Base-by-base conservation (phyloP, 2,113 vertebrate genomes). In the Emydura subglobosa region DNA sequence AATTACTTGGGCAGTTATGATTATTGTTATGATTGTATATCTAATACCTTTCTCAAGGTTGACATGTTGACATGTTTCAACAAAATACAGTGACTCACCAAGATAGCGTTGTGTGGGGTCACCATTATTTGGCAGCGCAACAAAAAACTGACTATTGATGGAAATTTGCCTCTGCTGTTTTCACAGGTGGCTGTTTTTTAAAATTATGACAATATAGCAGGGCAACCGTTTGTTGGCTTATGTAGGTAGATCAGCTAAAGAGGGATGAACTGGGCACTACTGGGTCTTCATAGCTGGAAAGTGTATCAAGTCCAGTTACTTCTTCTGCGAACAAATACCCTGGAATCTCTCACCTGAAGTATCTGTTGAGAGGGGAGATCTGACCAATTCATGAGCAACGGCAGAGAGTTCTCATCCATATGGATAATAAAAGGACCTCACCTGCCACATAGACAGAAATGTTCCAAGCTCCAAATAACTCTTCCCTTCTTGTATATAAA, bases 1-100 rank as follows among this genome's bases (percentile, higher is more conserved):
- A 85, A 79, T 90, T 85, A 83, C 29, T 65, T 83, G 87, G 86
- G 68, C 88, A 92, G n/a, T 39, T 47, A 79, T 59, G 29, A 79
- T 51, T 83, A 21, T 65, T 42, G n/a, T 39, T 47, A 79, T 59
- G 29, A 79, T 51, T 83, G 27, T 65, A 50, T 86, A 17, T 47
- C 5, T 17, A 96, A 91, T 94, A 91, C 87, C 80, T 86, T 88
- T 90, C 8, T 72, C 89, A 96, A 97, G 87, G 91, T 96, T 97
- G 96, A 97, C 96, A 96, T 47, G 95, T 90, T 98, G 97, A 97
- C 94, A 93, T 97, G 91, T 97, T 97, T 97, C 97, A 97, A 96
- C 91, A 95, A 96, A 50, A 7, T 72, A 85, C 89, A 85, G 54
- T 97, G 96, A 97, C 94, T 96, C 96, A 97, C 85, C 25, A 83